Base-by-base conservation (phyloP, 2,797 vertebrate genomes). In the Melanogrammus aeglefinus region DNA sequence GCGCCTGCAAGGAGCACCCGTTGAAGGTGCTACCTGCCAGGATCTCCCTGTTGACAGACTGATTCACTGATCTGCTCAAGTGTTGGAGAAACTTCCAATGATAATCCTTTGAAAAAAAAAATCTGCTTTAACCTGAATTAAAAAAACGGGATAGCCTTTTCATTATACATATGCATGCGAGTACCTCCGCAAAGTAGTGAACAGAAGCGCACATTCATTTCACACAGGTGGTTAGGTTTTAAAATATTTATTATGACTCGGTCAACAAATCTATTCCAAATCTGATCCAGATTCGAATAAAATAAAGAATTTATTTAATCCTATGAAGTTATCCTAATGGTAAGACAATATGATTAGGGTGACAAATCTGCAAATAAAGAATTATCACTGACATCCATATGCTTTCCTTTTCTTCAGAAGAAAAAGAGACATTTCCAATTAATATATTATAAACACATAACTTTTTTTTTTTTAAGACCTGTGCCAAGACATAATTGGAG, bases 1-100 rank as follows among this genome's bases (percentile, higher is more conserved):
- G 92, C 0, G 95, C 94, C 76, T 95, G 94, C 84, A 95, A 94
- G 85, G 93, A 94, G 6, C 82, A 94, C 80, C 94, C 95, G 12
- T 84, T 95, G 71, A 94, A 84, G 85, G 75, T 95, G 77, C 86
- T 94, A 0, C 92, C 93, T 24, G 47, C 72, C 0, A 88, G 76
- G 57, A 86, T 94, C 81, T 83, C 83, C 2, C 33, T 95, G 16
- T 91, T 89, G 33, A 86, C 81, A 0, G 92, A 93, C 7, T 72
- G 72, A 86, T 82, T 24, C 36, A 29, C 2, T 12, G 63, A 47
- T 1, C 33, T 69, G 7, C 4, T 13, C 79, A 3, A 72, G 18
- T 63, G 69, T 2, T 27, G 41, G 33, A 27, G 2, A 72, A 75
- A 51, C 7, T 4, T 27, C 18, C 57, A 16, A 51, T 5, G 4